Evolutionary conservation across 2,113 vertebrate species (phyloP), one percentile per base, ranked within the genome.

Genomic region (Leucopsar rothschildi): DNA sequence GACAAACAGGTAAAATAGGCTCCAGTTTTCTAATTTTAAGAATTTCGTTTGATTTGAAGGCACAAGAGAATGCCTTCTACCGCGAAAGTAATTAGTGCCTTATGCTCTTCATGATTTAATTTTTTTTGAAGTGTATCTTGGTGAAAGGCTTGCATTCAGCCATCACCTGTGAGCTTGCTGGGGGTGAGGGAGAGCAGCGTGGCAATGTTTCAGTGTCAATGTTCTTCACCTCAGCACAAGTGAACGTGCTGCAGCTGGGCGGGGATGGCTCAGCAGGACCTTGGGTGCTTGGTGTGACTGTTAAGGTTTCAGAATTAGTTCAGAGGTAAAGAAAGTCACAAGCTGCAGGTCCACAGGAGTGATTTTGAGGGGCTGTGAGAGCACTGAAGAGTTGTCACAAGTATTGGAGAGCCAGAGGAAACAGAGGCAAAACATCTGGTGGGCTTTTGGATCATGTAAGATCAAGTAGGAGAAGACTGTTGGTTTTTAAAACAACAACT

Each of bases 191-290:
- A 31, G 56, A 53, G 39, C 39, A 71, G 25, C 39, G 17, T 11
- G 49, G 33, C 18, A 8, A 12, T 8, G 14, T 47, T 28, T 10
- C 18, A 39, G 59, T 37, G 8, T 37, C 37, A 37, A 9, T 37
- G 37, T 19, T 10, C 29, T 40, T 23, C 40, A 15, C 8, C 59
- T 49, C 70, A 49, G 60, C 4, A n/a, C 15, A 10, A 2, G 2
- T 5, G 12, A 22, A n/a, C 0, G 0, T 7, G 13, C 0, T 33
- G 27, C 28, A 72, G 47, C 14, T 39, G 14, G 21, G 15, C 40
- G n/a, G 10, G 9, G 23, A 3, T 33, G n/a, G 11, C 23, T 22
- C 2, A 56, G 50, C 69, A 73, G 60, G 12, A 56, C 15, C 50
- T 56, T 5, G 50, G n/a, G n/a, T 10, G 4, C 23, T 2, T 29